These are phyloP conservation scores for Uloborus plumipes DNA, from an alignment of 2,888 invertebrate genomes.

Conservation along the genomic window DNA sequence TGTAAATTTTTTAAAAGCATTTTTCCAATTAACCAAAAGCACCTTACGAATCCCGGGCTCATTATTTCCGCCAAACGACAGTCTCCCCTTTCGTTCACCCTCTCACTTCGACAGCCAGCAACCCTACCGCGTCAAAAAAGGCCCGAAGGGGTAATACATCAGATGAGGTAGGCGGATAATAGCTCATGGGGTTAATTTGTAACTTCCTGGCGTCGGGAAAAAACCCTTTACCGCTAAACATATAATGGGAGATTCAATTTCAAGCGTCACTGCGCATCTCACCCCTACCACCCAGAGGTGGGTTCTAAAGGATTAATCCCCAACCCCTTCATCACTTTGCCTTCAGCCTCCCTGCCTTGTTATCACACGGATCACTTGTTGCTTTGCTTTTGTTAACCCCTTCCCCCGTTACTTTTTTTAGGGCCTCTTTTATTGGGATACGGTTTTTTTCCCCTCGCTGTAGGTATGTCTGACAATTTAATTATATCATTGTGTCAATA, in stretches of 20 bases:
- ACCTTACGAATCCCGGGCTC: too few relatives aligned
- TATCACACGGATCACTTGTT: conserved; percentile 55
- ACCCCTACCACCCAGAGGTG: conserved; percentile 40
- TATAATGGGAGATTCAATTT: conserved; percentile 53
- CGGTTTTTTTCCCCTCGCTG: neutral
- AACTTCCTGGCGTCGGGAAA: conserved; percentile 45
- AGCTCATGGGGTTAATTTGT: conserved; percentile 60
- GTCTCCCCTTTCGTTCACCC: neutral
- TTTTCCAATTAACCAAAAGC: too few relatives aligned
- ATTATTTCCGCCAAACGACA: neutral
- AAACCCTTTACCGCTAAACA: conserved; percentile 57
- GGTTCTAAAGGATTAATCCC: conserved; percentile 46
- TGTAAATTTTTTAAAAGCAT: too few relatives aligned
- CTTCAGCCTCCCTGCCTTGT: conserved; percentile 7
- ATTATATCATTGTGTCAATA: too few relatives aligned
- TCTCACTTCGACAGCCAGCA: conserved; percentile 18
- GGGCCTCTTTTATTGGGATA: neutral
- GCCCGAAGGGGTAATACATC: conserved; percentile 35
- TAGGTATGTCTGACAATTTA: neutral
- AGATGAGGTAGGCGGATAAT: conserved; percentile 46
- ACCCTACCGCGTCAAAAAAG: conserved; percentile 27
- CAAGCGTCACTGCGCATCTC: conserved; percentile 55
- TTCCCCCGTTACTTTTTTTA: neutral
- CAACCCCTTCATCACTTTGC: conserved; percentile 7
- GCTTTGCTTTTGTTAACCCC: conserved; percentile 19